Base-by-base conservation (phyloP, 2,113 vertebrate genomes). In the Sterna hirundo region DNA sequence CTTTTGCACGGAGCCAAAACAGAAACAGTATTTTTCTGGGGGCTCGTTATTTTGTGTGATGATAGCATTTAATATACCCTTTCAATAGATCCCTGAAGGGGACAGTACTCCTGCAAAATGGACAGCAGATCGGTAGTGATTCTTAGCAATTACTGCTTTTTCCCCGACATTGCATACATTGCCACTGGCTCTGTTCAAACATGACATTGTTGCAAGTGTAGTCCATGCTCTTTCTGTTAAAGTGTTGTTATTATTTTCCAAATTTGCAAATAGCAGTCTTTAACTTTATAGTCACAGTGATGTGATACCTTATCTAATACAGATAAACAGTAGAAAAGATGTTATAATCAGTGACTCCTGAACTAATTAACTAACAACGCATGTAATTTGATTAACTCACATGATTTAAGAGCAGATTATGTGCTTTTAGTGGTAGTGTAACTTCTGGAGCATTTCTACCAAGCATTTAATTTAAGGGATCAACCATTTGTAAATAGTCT, bases 361-460 rank as follows among this genome's bases (percentile, higher is more conserved):
- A 95, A 71, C 95, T 97, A 97, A 98, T 98, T 97, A 98, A 95
- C 95, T 97, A 97, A 97, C 97, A 96, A 96, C 76, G 83, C 91
- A 4, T 98, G 94, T 98, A 97, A 98, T 98, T 98, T 96, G 97
- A 98, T 98, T 98, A 98, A 95, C 90, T 85, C 85, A 57, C 32
- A 80, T 93, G 96, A 98, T 98, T 97, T 96, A 96, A 96, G 90
- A 97, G 85, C 94, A 96, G 95, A 95, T 68, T 88, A 84, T 81
- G 70, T 95, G 83, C 88, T 95, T 97, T 97, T 97, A 88, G 84
- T 84, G 79, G 60, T 86, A 55, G 88, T 18, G n/a, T 93, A 96
- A 83, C 90, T 96, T 89, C 40, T 88, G 78, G n/a, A 94, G 86
- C 66, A 17, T 96, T 88, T 96, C 55, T 60, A 57, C 2, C 29